These are phyloP conservation scores for Recurvirostra avosetta DNA, from an alignment of 2,113 vertebrate genomes.

Conservation along the genomic window DNA sequence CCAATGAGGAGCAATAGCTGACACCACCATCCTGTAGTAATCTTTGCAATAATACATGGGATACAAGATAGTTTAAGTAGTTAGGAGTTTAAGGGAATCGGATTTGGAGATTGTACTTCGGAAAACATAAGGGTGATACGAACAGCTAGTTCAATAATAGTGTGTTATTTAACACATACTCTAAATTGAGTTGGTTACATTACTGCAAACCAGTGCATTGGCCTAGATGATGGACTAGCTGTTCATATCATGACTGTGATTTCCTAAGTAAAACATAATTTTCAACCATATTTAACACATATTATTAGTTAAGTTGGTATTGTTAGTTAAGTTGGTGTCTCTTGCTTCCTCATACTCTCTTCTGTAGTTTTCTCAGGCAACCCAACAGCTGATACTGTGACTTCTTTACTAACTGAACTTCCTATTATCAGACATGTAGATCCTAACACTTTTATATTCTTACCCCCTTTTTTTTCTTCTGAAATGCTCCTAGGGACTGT, in stretches of 20 bases:
- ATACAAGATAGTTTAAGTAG: neutral
- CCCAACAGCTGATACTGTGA: neutral
- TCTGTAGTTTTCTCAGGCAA: neutral
- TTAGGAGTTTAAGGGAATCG: neutral
- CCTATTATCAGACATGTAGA: neutral
- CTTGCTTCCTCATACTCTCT: neutral
- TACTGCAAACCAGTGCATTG: neutral
- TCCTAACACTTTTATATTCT: neutral
- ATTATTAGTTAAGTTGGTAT: neutral
- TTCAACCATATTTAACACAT: neutral
- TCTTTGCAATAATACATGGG: neutral
- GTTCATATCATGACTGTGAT: neutral
- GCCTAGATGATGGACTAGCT: neutral
- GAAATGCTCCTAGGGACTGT: neutral
- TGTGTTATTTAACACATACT: neutral
- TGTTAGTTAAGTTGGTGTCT: neutral
- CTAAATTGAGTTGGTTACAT: neutral
- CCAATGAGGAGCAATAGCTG: neutral
- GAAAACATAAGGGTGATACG: neutral
- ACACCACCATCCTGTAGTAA: neutral
- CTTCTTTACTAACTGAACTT: neutral
- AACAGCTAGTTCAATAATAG: neutral
- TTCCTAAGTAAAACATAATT: neutral
- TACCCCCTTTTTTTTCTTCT: neutral
- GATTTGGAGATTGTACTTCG: neutral